Evolutionary conservation across 1,140 invertebrate species (phyloP).

Genomic region (Chlorops oryzae): DNA sequence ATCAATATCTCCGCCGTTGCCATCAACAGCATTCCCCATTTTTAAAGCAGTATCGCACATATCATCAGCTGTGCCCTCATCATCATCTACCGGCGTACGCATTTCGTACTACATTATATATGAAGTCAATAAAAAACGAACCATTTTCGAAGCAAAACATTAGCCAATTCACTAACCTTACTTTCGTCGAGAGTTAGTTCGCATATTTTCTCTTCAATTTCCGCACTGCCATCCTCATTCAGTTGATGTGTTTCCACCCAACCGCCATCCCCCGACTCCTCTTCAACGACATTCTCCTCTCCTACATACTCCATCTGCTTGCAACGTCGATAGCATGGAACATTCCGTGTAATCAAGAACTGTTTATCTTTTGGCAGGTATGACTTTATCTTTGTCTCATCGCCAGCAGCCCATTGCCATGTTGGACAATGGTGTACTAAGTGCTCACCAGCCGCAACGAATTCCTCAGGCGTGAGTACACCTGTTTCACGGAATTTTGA

Average conservation of each 20-base stretch:
- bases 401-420: constrained; percentile 95
- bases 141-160: neutral
- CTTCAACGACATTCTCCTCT: constrained; percentile 82
- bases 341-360: constrained; percentile 94
- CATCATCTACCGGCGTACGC: constrained; percentile 33
- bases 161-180: constrained; percentile 34
- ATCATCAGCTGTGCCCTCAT: constrained; percentile 16
- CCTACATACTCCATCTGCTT: constrained; percentile 92
- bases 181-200: constrained; percentile 60
- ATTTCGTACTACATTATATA: constrained; percentile 31
- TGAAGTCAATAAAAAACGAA: neutral
- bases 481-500: constrained; percentile 98
- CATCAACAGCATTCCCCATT: neutral
- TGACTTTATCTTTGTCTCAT: constrained; percentile 75
- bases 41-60: neutral
- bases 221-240: constrained; percentile 50
- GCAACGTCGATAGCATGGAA: constrained; percentile 86
- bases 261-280: constrained; percentile 82
- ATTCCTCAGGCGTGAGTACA: constrained; percentile 93
- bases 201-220: constrained; percentile 51
- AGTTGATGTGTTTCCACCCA: constrained; percentile 97
- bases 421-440: constrained; percentile 98
- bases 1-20: constrained; percentile 7
- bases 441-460: constrained; percentile 95
- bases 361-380: constrained; percentile 95